phyloP scores from a whole-genome alignment of 2,888 invertebrate species.

The Tetheella fluctuosa region DNA sequence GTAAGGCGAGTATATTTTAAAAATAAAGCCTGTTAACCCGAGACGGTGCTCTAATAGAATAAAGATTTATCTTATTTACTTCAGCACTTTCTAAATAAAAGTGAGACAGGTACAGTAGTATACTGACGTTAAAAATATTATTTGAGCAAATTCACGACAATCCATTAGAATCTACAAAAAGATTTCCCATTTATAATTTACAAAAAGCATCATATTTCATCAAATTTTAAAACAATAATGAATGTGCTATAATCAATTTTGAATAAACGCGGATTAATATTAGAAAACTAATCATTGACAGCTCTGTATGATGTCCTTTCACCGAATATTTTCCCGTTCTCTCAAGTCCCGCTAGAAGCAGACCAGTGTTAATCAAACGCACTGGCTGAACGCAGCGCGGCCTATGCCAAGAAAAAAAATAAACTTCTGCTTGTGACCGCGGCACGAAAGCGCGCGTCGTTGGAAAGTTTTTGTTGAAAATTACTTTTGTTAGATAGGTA shows the following conservation, averaged over 20 bases:
- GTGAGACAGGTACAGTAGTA: too few relatives aligned
- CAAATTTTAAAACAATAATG: neutral
- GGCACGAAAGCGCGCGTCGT: conserved; percentile 31
- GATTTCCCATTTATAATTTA: neutral
- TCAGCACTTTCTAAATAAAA: too few relatives aligned
- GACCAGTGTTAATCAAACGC: conserved; percentile 42
- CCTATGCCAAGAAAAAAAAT: conserved; percentile 28
- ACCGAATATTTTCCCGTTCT: conserved; percentile 58
- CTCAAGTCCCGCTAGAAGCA: conserved; percentile 49
- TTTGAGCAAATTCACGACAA: too few relatives aligned
- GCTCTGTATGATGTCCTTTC: conserved; percentile 59
- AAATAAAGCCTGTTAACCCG: too few relatives aligned
- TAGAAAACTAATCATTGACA: conserved; percentile 24
- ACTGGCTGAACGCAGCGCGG: conserved; percentile 38
- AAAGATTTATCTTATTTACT: too few relatives aligned
- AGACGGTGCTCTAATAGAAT: too few relatives aligned
- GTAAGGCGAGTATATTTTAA: too few relatives aligned
- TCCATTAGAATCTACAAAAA: neutral
- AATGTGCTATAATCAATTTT: neutral
- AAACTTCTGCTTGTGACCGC: conserved; percentile 15
- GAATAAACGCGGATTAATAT: neutral
- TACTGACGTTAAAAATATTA: too few relatives aligned
- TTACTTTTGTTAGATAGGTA: conserved; percentile 18
- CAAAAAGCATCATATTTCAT: neutral
- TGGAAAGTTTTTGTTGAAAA: conserved; percentile 18